These are phyloP conservation scores for Chloroceryle aenea DNA, from an alignment of 2,113 vertebrate species.

Conservation along the genomic window DNA sequence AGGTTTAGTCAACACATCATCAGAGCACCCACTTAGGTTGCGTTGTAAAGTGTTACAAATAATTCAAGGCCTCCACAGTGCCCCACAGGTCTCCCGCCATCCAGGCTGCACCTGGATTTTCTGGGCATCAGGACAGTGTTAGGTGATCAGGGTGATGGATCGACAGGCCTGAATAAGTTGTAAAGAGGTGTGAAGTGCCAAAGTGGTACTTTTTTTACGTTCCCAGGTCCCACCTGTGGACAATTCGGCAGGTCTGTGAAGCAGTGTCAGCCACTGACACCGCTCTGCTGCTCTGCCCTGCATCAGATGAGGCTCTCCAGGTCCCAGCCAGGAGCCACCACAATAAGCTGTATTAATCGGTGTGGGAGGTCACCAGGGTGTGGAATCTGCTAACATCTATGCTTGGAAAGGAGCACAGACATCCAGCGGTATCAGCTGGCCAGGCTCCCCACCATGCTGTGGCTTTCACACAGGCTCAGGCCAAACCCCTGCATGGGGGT, in stretches of 20 bases:
- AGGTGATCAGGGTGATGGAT: neutral
- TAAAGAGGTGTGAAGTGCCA: neutral
- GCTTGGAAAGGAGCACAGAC: accelerated
- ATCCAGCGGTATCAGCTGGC: accelerated
- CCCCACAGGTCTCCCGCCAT: neutral
- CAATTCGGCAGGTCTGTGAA: neutral
- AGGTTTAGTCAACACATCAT: neutral
- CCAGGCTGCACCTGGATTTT: neutral
- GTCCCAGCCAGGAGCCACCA: neutral
- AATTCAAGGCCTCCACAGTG: neutral
- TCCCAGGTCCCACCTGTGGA: neutral
- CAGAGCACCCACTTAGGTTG: neutral
- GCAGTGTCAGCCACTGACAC: neutral
- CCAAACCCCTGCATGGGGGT: accelerated
- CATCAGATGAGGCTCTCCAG: neutral
- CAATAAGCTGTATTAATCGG: neutral
- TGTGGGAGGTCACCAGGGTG: neutral
- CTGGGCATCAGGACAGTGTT: neutral
- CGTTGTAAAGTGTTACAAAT: neutral
- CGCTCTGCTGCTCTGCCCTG: neutral
- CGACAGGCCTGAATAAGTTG: neutral
- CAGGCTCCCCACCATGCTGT: neutral
- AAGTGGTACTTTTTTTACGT: neutral
- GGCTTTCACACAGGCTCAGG: neutral
- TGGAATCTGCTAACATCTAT: accelerated